A percentile compares a stretch with the other conserved stretches of the same genome.
These are phyloP conservation scores for Lepidochrysops patricia DNA, from an alignment of 2,888 invertebrate genomes.

Conservation along the genomic window DNA sequence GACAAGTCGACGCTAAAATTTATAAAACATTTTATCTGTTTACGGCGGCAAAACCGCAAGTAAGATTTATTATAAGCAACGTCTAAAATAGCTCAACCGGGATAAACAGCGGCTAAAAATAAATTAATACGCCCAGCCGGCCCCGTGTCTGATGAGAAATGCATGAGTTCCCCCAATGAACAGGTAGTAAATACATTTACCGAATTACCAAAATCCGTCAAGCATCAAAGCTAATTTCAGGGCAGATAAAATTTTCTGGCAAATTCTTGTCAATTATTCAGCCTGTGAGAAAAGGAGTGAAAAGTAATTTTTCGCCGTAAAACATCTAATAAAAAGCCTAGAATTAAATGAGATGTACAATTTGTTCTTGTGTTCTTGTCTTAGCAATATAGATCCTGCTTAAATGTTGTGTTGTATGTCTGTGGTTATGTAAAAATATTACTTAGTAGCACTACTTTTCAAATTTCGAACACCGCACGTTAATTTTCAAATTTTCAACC, in stretches of 20 bases:
- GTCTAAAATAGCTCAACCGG: neutral
- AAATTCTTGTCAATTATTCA: neutral
- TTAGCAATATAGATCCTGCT: neutral
- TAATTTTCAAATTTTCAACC: no score
- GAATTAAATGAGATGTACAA: neutral
- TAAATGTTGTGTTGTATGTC: no score
- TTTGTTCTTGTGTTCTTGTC: neutral
- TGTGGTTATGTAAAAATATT: neutral
- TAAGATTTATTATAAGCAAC: neutral
- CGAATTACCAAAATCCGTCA: neutral
- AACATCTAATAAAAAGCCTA: neutral
- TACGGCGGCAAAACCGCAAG: neutral
- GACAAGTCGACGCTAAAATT: neutral
- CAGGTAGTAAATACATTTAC: neutral
- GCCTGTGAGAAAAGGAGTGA: neutral
- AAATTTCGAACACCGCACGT: no score
- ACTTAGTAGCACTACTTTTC: no score
- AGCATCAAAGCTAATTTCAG: neutral
- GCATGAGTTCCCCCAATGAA: neutral
- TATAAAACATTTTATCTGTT: neutral
- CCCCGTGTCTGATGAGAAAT: neutral
- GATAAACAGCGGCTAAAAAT: neutral
- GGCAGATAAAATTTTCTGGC: neutral
- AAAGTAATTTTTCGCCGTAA: neutral
- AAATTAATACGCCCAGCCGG: neutral